These are phyloP conservation scores for Charaxes varanes DNA, from an alignment of 1,140 invertebrate species.

Conservation along the genomic window DNA sequence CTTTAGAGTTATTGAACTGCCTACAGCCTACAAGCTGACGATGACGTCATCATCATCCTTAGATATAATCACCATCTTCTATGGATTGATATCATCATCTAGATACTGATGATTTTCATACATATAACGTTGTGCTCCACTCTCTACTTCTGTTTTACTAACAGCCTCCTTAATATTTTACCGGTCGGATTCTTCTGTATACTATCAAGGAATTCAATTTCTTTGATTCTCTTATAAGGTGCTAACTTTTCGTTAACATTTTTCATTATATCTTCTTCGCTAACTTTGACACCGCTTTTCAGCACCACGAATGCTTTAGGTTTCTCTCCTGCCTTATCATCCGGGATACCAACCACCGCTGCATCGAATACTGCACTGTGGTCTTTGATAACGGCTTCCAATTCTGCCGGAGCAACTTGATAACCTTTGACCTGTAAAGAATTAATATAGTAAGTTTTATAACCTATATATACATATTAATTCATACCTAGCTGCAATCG, in stretches of 20 bases:
- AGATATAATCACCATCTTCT: too few relatives aligned
- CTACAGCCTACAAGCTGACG: too few relatives aligned
- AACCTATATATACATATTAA: too few relatives aligned
- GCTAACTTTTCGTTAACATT: conserved; percentile 79
- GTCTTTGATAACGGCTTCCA: conserved; percentile 85
- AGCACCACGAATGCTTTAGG: conserved; percentile 82
- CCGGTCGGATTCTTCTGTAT: conserved; percentile 85
- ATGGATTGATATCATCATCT: too few relatives aligned
- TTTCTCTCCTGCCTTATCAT: conserved; percentile 82
- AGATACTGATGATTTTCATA: too few relatives aligned
- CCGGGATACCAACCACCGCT: conserved; percentile 87
- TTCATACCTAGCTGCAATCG: too few relatives aligned
- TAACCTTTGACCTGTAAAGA: conserved; percentile 75
- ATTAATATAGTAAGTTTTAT: too few relatives aligned
- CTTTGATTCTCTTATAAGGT: conserved; percentile 81
- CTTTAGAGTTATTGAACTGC: too few relatives aligned
- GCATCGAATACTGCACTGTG: conserved; percentile 86
- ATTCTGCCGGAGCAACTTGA: conserved; percentile 91
- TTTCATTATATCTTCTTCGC: conserved; percentile 71
- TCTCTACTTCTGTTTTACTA: conserved; percentile 69
- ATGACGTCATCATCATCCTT: too few relatives aligned
- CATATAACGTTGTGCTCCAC: too few relatives aligned
- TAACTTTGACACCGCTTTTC: conserved; percentile 49
- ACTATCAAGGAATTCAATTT: conserved; percentile 77
- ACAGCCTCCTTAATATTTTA: conserved; percentile 81